A percentile compares a stretch with the other conserved stretches of the same genome.
Evolutionary conservation across 1,140 invertebrate species (phyloP).

Genomic region (Papilio dardanus): DNA sequence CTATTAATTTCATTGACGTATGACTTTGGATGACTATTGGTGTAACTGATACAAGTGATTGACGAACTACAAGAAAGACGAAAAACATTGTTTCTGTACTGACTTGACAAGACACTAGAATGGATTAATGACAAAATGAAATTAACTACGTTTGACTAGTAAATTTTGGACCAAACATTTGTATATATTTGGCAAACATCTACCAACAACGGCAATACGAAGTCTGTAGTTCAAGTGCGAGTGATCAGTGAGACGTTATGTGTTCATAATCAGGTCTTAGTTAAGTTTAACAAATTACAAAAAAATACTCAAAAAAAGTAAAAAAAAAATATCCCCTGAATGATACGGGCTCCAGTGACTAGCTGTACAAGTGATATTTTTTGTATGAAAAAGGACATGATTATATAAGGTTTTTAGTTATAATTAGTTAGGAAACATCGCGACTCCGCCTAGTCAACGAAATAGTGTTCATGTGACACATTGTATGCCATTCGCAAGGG

Average conservation of each 20-base stretch:
- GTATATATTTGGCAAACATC: conserved; percentile 16
- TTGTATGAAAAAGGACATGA: conserved; percentile 53
- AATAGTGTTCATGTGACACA: conserved; percentile 52
- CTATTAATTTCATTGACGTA: conserved; percentile 11
- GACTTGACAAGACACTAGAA: neutral
- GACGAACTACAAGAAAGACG: neutral
- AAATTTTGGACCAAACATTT: conserved; percentile 3
- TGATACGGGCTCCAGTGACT: conserved; percentile 68
- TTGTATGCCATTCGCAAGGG: conserved; percentile 37
- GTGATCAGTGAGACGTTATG: conserved; percentile 44
- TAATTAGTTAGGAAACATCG: conserved; percentile 52
- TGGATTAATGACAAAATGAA: neutral
- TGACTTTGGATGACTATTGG: conserved; percentile 22
- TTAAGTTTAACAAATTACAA: conserved; percentile 39
- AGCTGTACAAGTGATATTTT: conserved; percentile 75
- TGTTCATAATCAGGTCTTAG: conserved; percentile 53
- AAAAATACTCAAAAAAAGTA: conserved; percentile 69
- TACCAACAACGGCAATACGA: conserved; percentile 12
- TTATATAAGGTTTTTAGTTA: conserved; percentile 46
- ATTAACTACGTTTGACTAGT: neutral
- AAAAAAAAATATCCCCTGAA: conserved; percentile 53
- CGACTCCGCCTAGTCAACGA: conserved; percentile 78
- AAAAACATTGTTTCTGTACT: neutral
- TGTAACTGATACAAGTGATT: conserved; percentile 15
- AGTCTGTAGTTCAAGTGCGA: conserved; percentile 26